Base-by-base conservation (phyloP, 2,113 vertebrate genomes). In the Orientallactaga bullata region DNA sequence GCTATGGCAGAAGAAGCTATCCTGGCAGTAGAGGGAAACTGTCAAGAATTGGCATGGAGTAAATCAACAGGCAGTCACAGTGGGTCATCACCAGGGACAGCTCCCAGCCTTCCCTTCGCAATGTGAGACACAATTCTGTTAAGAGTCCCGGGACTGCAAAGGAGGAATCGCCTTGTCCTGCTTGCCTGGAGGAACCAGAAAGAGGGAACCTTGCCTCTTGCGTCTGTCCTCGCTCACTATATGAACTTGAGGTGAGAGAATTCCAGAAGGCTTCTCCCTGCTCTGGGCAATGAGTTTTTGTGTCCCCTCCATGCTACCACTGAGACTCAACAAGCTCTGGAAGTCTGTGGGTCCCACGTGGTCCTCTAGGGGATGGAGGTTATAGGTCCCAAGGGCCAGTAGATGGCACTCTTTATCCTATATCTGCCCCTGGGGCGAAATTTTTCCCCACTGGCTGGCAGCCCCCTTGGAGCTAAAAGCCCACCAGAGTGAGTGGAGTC, bases 331-430 rank as follows among this genome's bases (percentile, higher is more conserved):
- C 1, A 7, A 39, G 28, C 17, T 68, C 76, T 35, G 26, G 61
- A 3, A 32, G 32, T n/a, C 37, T 68, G 42, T 37, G 69, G 32
- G 28, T 2, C 13, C 2, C 9, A 20, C 37, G 26, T 21, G 51
- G 60, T 47, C 32, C 42, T 85, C 79, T 85, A 69, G 74, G 42
- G 42, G 18, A 6, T 37, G 35, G 66, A 82, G 74, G 61, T 39
- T 13, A 0, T 77, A 76, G 88, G 35, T 23, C 21, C 60, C 7
- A 13, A 73, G 89, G 77, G 11, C 90, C 92, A 85, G 91, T 85
- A 93, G 91, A 76, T 65, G 93, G 94, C 78, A 82, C 39, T 58
- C 73, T 93, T 63, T 94, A 0, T 78, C 87, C 87, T 88, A 69
- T n/a, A 85, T 94, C 88, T 60, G 63, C 1, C 60, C 39, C 32